Percentiles rank a stretch among this genome's conserved stretches.
phyloP scores from a whole-genome alignment of 2,113 vertebrate genomes.

The Chunga burmeisteri region DNA sequence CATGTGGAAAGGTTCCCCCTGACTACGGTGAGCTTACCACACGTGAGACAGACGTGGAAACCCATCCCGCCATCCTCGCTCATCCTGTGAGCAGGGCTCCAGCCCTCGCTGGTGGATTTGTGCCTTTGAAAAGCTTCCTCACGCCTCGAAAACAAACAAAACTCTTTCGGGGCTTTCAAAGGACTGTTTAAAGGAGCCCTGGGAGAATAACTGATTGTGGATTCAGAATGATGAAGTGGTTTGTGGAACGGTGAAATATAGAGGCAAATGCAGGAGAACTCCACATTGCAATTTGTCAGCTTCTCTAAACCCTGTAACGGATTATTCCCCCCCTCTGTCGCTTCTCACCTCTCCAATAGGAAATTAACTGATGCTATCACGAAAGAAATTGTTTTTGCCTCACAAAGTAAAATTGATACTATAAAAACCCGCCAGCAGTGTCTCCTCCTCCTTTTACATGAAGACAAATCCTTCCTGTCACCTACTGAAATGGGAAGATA shows the following conservation, averaged over 20 bases:
- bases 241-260: constrained; percentile 22
- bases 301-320: constrained; percentile 47
- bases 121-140: neutral
- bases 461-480: constrained; percentile 54
- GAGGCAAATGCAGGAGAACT: constrained; percentile 50
- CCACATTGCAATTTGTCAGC: constrained; percentile 64
- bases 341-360: constrained; percentile 71
- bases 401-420: constrained; percentile 74
- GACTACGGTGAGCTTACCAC: neutral
- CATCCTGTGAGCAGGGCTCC: neutral
- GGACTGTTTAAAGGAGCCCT: constrained; percentile 39
- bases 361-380: constrained; percentile 81
- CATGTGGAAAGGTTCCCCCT: accelerated
- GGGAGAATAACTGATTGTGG: constrained; percentile 43
- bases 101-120: neutral
- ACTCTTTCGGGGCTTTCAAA: constrained; percentile 48
- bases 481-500: constrained; percentile 68
- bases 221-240: constrained; percentile 45
- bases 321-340: constrained; percentile 27
- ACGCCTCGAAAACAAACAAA: constrained; percentile 22
- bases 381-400: constrained; percentile 73
- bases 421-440: constrained; percentile 62
- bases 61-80: neutral
- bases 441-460: constrained; percentile 69
- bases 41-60: neutral